phyloP scores from a whole-genome alignment of 2,797 vertebrate genomes.

The Scleropages formosus region DNA sequence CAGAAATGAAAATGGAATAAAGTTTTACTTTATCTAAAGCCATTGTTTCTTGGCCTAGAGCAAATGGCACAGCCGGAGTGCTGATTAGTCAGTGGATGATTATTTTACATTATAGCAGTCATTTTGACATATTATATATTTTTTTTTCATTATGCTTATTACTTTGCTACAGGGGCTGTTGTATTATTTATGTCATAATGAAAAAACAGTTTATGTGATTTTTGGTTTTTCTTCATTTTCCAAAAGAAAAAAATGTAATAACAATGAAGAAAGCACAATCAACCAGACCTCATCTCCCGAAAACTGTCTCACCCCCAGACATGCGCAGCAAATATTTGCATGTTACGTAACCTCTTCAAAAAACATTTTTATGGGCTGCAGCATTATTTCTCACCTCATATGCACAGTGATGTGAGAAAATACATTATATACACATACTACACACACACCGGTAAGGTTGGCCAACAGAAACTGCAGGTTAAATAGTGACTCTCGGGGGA shows the following conservation, averaged over 20 bases:
- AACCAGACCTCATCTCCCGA: conserved; percentile 3
- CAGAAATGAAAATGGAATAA: not conserved
- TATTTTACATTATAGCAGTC: not conserved
- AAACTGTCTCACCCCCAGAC: not conserved
- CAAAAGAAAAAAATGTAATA: not conserved
- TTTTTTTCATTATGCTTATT: too few species aligned
- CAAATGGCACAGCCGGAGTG: not conserved
- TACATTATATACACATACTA: too few species aligned
- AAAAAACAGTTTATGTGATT: too few species aligned
- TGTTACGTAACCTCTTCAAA: conserved; percentile 23
- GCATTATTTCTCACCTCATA: too few species aligned
- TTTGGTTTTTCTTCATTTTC: not conserved
- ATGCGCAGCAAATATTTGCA: not conserved
- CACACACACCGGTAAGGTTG: too few species aligned
- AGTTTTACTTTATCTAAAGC: not conserved
- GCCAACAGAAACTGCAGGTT: too few species aligned
- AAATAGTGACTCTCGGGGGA: not conserved
- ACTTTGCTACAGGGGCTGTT: too few species aligned
- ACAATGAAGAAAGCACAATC: not conserved
- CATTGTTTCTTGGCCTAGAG: not conserved
- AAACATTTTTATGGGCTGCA: not conserved
- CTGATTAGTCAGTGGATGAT: not conserved
- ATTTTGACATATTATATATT: not conserved
- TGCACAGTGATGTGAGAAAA: too few species aligned
- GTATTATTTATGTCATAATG: too few species aligned